Evolutionary conservation across 2,888 invertebrate species (phyloP).

Genomic region (Chorisops tibialis): DNA sequence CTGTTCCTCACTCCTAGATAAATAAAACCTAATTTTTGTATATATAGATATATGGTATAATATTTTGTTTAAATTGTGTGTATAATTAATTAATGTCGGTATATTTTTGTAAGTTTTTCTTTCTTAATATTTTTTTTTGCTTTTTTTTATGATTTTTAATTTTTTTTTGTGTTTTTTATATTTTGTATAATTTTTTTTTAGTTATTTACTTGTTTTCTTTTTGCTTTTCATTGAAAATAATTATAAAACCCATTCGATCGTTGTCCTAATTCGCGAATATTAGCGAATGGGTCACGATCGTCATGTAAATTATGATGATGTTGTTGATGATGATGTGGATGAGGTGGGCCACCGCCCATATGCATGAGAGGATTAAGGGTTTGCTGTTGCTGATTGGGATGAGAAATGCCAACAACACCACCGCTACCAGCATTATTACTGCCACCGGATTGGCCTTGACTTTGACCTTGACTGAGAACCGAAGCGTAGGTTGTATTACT

Average conservation of each 20-base stretch:
- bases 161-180: not conserved
- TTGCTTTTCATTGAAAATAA: conserved; percentile 55
- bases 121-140: not conserved
- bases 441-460: not conserved
- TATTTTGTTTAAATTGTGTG: conserved; percentile 19
- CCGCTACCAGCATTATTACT: too few species aligned
- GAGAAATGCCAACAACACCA: not conserved
- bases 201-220: not conserved
- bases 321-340: conserved; percentile 36
- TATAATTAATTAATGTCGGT: not conserved
- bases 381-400: conserved; percentile 25
- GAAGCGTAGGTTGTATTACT: conserved; percentile 48
- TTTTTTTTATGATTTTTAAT: conserved; percentile 6
- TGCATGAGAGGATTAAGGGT: conserved; percentile 9
- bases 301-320: conserved; percentile 36
- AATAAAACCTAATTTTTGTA: conserved; percentile 27
- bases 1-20: not conserved
- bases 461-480: conserved; percentile 49
- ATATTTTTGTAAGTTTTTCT: not conserved
- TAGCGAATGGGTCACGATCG: conserved; percentile 54
- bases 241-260: conserved; percentile 56
- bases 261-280: conserved; percentile 54
- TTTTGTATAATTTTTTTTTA: conserved; percentile 1
- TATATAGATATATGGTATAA: conserved; percentile 32
- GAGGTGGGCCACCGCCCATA: conserved; percentile 28